Conservation (phyloP, 2,797 vertebrate species). For the Tenualosa ilisha region DNA sequence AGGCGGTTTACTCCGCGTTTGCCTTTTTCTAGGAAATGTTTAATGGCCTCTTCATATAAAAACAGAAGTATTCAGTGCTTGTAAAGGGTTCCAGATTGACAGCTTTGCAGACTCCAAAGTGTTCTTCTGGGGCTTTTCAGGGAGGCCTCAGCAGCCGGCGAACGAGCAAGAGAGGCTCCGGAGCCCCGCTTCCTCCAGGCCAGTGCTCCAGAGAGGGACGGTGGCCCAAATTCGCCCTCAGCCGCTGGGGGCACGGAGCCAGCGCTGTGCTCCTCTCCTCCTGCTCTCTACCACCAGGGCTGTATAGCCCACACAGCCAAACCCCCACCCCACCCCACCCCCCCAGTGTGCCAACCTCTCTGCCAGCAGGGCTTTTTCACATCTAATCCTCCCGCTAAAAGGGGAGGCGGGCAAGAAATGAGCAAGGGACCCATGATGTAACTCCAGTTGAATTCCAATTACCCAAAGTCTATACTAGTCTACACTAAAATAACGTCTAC, state of each 20-base stretch:
- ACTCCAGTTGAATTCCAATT: conserved; percentile 79
- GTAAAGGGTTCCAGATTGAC: conserved; percentile 71
- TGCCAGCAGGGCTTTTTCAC: conserved; percentile 76
- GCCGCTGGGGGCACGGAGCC: background rate
- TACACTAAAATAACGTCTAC: conserved; percentile 60
- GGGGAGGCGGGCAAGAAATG: conserved; percentile 47
- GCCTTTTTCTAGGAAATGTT: conserved; percentile 54
- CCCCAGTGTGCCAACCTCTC: conserved; percentile 70
- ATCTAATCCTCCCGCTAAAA: conserved; percentile 71
- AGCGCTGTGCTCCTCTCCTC: background rate
- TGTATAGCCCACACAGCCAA: background rate
- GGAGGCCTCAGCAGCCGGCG: conserved; percentile 20
- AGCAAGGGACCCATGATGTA: conserved; percentile 71
- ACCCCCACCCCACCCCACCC: conserved; percentile 14
- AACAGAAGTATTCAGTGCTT: conserved; percentile 66
- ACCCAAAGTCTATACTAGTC: conserved; percentile 63
- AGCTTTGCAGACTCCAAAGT: conserved; percentile 70
- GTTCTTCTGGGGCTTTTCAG: conserved; percentile 47
- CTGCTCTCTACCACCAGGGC: background rate
- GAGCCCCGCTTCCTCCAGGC: background rate
- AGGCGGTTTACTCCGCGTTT: conserved; percentile 63
- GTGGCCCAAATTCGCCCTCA: background rate
- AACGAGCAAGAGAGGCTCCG: background rate
- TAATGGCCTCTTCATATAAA: conserved; percentile 70
- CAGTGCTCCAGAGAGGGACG: background rate